A percentile compares a stretch with the other conserved stretches of the same genome.
These are phyloP conservation scores for Acanthococcus lagerstroemiae DNA, from an alignment of 2,888 invertebrate genomes.

Conservation along the genomic window DNA sequence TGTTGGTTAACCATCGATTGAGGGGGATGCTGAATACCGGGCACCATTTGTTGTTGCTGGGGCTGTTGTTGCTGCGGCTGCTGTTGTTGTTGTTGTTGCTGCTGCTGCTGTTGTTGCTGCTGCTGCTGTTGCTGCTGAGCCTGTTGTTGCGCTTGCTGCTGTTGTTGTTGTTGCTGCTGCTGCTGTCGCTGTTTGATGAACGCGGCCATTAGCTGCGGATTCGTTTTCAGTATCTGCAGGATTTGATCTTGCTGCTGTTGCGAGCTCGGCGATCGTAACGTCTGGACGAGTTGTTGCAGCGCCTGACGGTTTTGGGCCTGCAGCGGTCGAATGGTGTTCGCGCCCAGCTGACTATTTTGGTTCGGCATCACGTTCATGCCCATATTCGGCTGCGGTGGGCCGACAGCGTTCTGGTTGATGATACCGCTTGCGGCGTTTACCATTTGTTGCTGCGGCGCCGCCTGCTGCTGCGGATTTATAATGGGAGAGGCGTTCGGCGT, in stretches of 20 bases:
- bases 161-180: constrained; percentile 39
- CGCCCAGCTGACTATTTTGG: constrained; percentile 45
- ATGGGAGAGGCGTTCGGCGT: constrained; percentile 25
- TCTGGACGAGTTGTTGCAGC: constrained; percentile 76
- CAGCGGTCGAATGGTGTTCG: constrained; percentile 31
- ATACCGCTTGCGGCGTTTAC: constrained; percentile 42
- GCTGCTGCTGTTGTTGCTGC: constrained; percentile 37
- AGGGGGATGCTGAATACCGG: constrained; percentile 43
- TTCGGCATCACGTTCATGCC: constrained; percentile 37
- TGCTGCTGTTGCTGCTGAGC: constrained; percentile 39
- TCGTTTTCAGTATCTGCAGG: constrained; percentile 78
- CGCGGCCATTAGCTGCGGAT: constrained; percentile 91
- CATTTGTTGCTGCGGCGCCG: constrained; percentile 43
- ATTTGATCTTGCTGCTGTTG: constrained; percentile 87
- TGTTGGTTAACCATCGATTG: constrained; percentile 41
- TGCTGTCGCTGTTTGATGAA: constrained; percentile 61
- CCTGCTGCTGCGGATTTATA: constrained; percentile 43
- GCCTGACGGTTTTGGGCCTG: constrained; percentile 46
- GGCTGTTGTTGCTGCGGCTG: constrained; percentile 35
- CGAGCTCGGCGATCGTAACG: constrained; percentile 77
- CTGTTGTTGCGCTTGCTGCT: constrained; percentile 42
- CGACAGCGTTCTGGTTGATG: constrained; percentile 29
- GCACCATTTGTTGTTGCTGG: constrained; percentile 47
- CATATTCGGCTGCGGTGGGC: constrained; percentile 24
- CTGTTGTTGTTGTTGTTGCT: constrained; percentile 40